phyloP scores from a whole-genome alignment of 2,113 vertebrate genomes.

The Stegastes partitus region DNA sequence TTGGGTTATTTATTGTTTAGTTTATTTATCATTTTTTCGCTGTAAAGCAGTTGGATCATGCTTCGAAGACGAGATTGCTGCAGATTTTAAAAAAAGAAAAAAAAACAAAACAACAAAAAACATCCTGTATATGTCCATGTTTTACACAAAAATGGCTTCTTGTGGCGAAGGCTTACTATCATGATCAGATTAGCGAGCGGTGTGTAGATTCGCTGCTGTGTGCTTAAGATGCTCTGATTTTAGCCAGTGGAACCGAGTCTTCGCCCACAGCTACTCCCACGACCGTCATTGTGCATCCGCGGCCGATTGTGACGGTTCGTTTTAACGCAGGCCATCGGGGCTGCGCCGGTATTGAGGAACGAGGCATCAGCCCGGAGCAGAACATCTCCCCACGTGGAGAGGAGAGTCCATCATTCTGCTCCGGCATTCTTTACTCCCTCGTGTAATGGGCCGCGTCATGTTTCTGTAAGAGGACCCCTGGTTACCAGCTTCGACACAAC shows the following conservation, averaged over 20 bases:
- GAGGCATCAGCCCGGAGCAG: constrained; percentile 11
- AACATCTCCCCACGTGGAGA: constrained; percentile 3
- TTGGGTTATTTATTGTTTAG: constrained; percentile 72
- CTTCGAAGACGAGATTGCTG: constrained; percentile 48
- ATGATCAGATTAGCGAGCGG: constrained; percentile 20
- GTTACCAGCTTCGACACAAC: constrained; percentile 17
- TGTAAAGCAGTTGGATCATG: constrained; percentile 53
- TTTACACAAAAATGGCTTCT: neutral
- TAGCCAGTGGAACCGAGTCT: constrained; percentile 18
- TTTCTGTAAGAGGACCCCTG: constrained; percentile 40
- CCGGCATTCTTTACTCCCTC: constrained; percentile 19
- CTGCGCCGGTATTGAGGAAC: constrained; percentile 12
- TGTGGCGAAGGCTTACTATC: neutral
- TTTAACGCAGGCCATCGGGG: constrained; percentile 22
- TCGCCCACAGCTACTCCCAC: constrained; percentile 17
- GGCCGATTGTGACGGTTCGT: constrained; percentile 12
- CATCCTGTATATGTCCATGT: constrained; percentile 25
- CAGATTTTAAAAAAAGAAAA: constrained; percentile 14
- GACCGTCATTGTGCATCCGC: constrained; percentile 4
- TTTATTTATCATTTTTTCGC: constrained; percentile 60
- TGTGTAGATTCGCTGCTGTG: constrained; percentile 11
- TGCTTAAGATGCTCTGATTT: constrained; percentile 43
- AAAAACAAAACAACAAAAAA: neutral
- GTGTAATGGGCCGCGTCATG: constrained; percentile 14
- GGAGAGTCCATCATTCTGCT: constrained; percentile 11